Percentiles rank a stretch among this genome's conserved stretches.
Evolutionary conservation across 2,797 vertebrate species (phyloP).

Genomic region (Xiphorhynchus erythropygius): DNA sequence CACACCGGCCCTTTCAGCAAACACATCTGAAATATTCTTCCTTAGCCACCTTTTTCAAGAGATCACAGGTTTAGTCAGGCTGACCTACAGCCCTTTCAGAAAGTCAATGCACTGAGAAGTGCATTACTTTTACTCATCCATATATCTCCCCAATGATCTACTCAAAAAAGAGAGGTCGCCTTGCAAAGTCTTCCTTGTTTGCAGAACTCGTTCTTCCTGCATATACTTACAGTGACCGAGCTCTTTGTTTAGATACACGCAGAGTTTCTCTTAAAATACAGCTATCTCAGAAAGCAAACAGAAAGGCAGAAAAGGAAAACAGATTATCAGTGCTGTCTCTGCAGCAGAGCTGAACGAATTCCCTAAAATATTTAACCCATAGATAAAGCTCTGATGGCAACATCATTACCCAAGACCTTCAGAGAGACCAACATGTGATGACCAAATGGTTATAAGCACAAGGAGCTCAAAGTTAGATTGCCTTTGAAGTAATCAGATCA

Average conservation of each 20-base stretch:
- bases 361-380: conserved; percentile 26
- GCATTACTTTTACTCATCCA: not conserved
- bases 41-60: not conserved
- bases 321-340: not conserved
- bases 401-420: conserved; percentile 26
- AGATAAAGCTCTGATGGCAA: conserved; percentile 12
- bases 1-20: not conserved
- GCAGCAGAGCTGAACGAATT: conserved; percentile 2
- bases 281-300: conserved; percentile 27
- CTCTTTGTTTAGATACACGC: not conserved
- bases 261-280: not conserved
- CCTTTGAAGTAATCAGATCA: conserved; percentile 44
- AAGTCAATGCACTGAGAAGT: not conserved
- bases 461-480: not conserved
- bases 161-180: not conserved
- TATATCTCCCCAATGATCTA: not conserved
- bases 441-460: not conserved
- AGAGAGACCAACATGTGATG: not conserved
- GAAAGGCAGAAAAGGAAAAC: not conserved
- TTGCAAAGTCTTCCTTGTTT: not conserved
- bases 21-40: not conserved
- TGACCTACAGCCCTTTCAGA: not conserved
- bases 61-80: not conserved
- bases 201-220: not conserved
- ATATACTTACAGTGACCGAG: not conserved